A percentile compares a stretch with the other conserved stretches of the same genome.
phyloP scores from a whole-genome alignment of 2,888 invertebrate genomes.

The Oscheius sp. region DNA sequence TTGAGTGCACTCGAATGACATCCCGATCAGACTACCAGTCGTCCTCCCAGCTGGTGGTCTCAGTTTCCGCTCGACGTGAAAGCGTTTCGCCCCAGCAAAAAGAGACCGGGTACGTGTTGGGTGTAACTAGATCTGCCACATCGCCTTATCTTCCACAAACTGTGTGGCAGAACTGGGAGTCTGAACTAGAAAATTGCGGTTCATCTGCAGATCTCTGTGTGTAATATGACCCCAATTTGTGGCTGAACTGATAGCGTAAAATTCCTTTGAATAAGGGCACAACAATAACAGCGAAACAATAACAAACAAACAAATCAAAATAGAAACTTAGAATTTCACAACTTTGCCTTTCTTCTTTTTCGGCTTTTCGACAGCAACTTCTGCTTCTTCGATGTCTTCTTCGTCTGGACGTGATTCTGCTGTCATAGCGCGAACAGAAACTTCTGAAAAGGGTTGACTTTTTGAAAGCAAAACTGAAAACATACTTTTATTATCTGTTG shows the following conservation, averaged over 20 bases:
- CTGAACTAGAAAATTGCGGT: not conserved
- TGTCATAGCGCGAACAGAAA: slow-evolving; percentile 13
- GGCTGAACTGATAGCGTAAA: too few species aligned
- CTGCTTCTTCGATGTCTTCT: slow-evolving; percentile 76
- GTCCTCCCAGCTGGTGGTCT: slow-evolving; percentile 13
- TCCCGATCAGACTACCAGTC: not conserved
- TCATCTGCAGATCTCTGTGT: not conserved
- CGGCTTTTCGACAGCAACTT: slow-evolving; percentile 48
- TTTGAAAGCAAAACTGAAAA: too few species aligned
- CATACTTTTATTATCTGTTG: slow-evolving; percentile 19
- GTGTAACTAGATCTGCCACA: slow-evolving; percentile 17
- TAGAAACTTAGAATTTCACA: slow-evolving; percentile 33
- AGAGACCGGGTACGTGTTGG: not conserved
- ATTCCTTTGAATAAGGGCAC: not conserved
- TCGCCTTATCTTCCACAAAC: slow-evolving; percentile 13
- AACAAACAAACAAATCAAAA: slow-evolving; percentile 5
- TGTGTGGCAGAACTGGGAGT: not conserved
- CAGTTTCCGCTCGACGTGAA: slow-evolving; percentile 10
- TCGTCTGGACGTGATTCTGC: slow-evolving; percentile 74
- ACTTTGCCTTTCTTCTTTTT: slow-evolving; percentile 31
- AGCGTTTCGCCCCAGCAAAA: not conserved
- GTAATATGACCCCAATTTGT: not conserved
- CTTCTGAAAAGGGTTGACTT: slow-evolving; percentile 10
- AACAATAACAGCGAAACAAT: slow-evolving; percentile 9
- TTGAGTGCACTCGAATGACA: too few species aligned